Percentiles rank a stretch among this genome's conserved stretches.
Conservation (phyloP, 2,888 invertebrate genomes). For the Cheilosia vulpina region DNA sequence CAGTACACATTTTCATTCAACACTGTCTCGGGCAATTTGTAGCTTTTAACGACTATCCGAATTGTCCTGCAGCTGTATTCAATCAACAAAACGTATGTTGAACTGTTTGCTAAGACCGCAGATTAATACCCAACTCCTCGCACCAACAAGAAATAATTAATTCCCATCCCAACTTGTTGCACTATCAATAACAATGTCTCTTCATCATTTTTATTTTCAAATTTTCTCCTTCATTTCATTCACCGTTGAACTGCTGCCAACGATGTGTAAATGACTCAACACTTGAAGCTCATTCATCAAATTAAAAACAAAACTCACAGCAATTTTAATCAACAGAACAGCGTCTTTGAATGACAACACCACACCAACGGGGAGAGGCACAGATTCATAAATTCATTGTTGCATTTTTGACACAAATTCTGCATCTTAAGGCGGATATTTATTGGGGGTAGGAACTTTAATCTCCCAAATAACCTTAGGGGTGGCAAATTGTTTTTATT, state of each 20-base stretch:
- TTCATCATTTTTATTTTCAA: conserved; percentile 22
- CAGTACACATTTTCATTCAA: conserved; percentile 21
- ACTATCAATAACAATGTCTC: conserved; percentile 63
- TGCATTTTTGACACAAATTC: conserved; percentile 50
- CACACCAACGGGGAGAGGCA: conserved; percentile 21
- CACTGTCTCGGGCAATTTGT: conserved; percentile 2
- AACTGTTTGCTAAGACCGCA: background rate
- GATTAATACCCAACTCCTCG: conserved; percentile 46
- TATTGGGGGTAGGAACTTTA: conserved; percentile 62
- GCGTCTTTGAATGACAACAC: conserved; percentile 55
- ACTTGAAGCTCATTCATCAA: conserved; percentile 72
- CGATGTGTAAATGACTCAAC: conserved; percentile 71
- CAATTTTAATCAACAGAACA: conserved; percentile 29
- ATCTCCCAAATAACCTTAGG: conserved; percentile 35
- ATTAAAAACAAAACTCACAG: conserved; percentile 38
- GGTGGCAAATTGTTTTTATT: conserved; percentile 37
- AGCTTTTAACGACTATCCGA: conserved; percentile 17
- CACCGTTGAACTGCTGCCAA: conserved; percentile 66
- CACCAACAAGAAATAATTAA: conserved; percentile 49
- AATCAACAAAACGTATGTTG: conserved; percentile 42
- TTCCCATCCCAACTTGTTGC: conserved; percentile 70
- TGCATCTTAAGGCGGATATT: conserved; percentile 18
- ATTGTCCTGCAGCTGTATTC: conserved; percentile 51
- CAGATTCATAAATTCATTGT: conserved; percentile 56
- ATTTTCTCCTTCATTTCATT: conserved; percentile 27